Base-by-base conservation (phyloP, 2,888 invertebrate genomes). In the Eupithecia insigniata region DNA sequence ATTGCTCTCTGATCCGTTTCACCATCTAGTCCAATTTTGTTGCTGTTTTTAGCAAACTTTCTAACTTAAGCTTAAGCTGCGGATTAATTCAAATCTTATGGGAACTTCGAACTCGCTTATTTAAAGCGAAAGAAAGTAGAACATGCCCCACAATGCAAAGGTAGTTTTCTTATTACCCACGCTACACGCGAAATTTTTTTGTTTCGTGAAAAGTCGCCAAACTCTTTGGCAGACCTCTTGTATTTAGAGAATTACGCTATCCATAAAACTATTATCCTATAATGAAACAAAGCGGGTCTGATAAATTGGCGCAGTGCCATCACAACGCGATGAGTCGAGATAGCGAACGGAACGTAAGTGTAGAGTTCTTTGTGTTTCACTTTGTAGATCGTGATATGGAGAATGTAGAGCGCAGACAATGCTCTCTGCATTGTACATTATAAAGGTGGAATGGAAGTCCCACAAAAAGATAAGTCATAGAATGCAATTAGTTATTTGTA, bases 331-430 rank as follows among this genome's bases (percentile, higher is more conserved):
- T 62, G 32, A 32, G 32, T 61, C 18, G 30, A 26, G 55, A 61
- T 61, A 30, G 18, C 60, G 60, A 30, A 30, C 60, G 60, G 60
- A 60, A 18, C 60, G 14, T 30, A 60, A 30, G 30, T 30, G 60
- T 60, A 55, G 22, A 26, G 60, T 30, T 34, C 30, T 62, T 32
- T 32, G 32, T 62, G 18, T 62, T 32, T 32, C 12, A 8, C n/a
- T n/a, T 62, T 22, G 34, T 62, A 62, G n/a, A 28, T 30, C 30
- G 10, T 60, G 30, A 30, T 60, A 30, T 28, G 30, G 60, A 60
- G 30, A 60, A 60, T 60, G 30, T 30, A 60, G 60, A 60, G 16
- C 30, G 60, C 30, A 60, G 60, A 60, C 60, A 60, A 60, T 30
- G 60, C 16, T 30, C 26, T 55, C 18, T 18, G 58, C 58, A 7